Conservation (phyloP, 2,113 vertebrate species). For the Trematomus loennbergii region DNA sequence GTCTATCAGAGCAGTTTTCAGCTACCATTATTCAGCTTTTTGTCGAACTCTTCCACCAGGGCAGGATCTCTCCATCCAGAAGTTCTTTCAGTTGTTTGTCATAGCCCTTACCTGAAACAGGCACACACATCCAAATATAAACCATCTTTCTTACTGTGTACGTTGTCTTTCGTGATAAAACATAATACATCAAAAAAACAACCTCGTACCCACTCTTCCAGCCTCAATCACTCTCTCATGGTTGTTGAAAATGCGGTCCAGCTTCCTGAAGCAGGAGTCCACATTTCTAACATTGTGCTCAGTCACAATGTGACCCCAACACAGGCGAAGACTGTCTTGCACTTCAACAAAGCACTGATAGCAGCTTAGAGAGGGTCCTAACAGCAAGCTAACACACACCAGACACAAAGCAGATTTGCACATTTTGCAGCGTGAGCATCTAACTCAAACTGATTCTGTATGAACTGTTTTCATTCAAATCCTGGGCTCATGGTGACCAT, state of each 20-base stretch:
- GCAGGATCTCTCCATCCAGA: constrained; percentile 69
- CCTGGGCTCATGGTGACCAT: constrained; percentile 17
- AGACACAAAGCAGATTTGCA: constrained; percentile 41
- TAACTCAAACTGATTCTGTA: background rate
- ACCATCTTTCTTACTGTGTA: background rate
- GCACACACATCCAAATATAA: constrained; percentile 22
- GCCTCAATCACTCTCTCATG: constrained; percentile 69
- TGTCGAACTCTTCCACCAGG: constrained; percentile 71
- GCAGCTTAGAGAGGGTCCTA: constrained; percentile 63
- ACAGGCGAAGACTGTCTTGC: constrained; percentile 54
- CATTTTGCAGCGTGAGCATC: constrained; percentile 57
- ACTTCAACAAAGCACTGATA: constrained; percentile 71
- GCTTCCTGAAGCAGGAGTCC: constrained; percentile 69
- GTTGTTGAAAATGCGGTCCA: constrained; percentile 74
- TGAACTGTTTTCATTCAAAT: constrained; percentile 56
- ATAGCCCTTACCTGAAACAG: constrained; percentile 70
- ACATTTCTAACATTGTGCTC: constrained; percentile 56
- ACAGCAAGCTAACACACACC: constrained; percentile 39
- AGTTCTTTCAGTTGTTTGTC: constrained; percentile 70
- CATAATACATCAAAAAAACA: background rate
- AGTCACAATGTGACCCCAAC: constrained; percentile 65
- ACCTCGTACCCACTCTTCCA: constrained; percentile 79
- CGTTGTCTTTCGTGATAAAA: background rate
- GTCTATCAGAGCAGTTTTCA: constrained; percentile 34
- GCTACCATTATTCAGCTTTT: constrained; percentile 67